Percentiles rank a stretch among this genome's conserved stretches.
Conservation (phyloP, 2,113 vertebrate species). For the Actinemys pallida region DNA sequence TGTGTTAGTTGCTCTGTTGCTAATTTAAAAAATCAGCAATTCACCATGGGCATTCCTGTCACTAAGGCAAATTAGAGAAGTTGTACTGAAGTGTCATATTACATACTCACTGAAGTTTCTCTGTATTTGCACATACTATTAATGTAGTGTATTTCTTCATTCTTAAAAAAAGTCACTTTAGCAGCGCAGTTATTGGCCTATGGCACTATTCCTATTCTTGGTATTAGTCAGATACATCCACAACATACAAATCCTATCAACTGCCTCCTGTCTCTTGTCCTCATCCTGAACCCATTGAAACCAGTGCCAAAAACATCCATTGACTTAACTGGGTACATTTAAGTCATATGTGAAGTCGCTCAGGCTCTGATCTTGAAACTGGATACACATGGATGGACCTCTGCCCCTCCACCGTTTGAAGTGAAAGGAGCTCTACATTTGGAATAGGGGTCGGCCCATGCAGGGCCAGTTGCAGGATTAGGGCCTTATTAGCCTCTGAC, state of each 20-base stretch:
- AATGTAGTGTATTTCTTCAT: neutral
- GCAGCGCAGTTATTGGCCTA: neutral
- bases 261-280: neutral
- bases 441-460: accelerated
- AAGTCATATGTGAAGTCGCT: neutral
- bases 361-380: neutral
- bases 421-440: neutral
- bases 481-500: neutral
- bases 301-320: neutral
- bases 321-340: neutral
- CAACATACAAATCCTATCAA: neutral
- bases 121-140: neutral
- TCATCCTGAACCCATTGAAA: neutral
- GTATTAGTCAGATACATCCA: neutral
- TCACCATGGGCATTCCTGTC: neutral
- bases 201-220: neutral
- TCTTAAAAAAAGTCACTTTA: neutral
- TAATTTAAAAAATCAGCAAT: neutral
- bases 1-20: neutral
- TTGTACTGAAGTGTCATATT: neutral
- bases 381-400: neutral
- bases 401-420: neutral
- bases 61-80: neutral
- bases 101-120: neutral
- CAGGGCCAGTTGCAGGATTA: neutral